These are phyloP conservation scores for Platysternon megacephalum DNA, from an alignment of 2,113 vertebrate genomes.

Conservation along the genomic window DNA sequence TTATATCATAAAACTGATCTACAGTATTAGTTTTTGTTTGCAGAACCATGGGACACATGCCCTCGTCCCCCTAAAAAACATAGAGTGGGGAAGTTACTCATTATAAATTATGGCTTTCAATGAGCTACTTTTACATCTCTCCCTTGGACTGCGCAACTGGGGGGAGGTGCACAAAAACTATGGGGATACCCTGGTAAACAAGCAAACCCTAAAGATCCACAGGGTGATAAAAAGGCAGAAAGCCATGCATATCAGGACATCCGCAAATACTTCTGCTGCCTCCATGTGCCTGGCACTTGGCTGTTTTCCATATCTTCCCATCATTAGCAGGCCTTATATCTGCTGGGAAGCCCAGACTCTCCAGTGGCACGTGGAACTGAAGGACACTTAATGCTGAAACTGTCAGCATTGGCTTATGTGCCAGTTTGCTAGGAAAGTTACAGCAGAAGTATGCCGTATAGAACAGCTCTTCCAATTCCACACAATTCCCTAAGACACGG, in stretches of 20 bases:
- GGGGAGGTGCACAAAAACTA: too few relatives aligned
- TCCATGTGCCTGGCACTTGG: background rate
- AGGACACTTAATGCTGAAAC: background rate
- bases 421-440: background rate
- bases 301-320: background rate
- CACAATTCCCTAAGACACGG: too few relatives aligned
- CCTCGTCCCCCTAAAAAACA: background rate
- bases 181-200: too few relatives aligned
- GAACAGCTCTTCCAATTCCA: background rate
- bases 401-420: too few relatives aligned
- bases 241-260: background rate
- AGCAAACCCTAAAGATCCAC: background rate
- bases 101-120: background rate
- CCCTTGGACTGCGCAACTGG: too few relatives aligned
- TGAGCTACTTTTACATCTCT: too few relatives aligned
- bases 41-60: background rate
- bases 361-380: background rate
- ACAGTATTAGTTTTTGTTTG: background rate
- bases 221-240: background rate
- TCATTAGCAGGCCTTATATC: background rate
- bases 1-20: fast-evolving
- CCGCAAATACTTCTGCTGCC: background rate
- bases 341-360: background rate
- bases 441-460: background rate
- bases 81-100: background rate